phyloP scores from a whole-genome alignment of 30 jellyfish, hydroid and myxozoan genomes.

The Catostylus mosaicus region DNA sequence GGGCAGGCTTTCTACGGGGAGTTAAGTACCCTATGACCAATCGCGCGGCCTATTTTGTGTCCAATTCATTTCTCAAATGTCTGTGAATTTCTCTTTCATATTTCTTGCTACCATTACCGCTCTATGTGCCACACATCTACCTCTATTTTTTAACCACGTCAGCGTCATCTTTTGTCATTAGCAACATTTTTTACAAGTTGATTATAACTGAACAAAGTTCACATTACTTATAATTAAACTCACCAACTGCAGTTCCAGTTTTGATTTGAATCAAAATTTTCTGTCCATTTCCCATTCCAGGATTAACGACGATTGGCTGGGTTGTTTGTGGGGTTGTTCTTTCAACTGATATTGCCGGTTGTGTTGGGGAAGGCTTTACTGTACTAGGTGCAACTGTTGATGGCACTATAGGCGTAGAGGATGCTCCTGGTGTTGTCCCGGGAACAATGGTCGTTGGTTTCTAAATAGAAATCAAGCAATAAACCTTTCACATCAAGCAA shows the following conservation, averaged over 20 bases:
- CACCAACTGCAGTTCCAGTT: slow-evolving; percentile 37
- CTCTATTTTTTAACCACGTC: no score
- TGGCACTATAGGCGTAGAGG: not conserved
- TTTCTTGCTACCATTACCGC: no score
- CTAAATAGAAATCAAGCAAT: not conserved
- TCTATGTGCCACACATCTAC: no score
- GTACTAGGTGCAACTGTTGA: not conserved
- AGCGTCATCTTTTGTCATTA: no score
- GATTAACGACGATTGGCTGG: slow-evolving; percentile 22
- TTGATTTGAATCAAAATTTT: slow-evolving; percentile 36
- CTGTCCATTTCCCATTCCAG: slow-evolving; percentile 34
- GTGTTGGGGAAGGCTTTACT: not conserved
- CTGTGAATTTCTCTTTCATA: no score
- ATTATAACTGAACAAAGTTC: not conserved
- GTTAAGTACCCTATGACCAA: no score
- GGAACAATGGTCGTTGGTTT: slow-evolving; percentile 12
- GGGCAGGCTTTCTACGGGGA: no score
- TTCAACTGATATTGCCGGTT: slow-evolving; percentile 5
- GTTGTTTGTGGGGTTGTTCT: slow-evolving; percentile 11
- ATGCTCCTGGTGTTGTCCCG: not conserved
- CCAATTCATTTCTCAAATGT: no score
- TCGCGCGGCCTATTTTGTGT: no score
- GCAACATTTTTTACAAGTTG: no score
- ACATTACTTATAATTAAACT: not conserved
- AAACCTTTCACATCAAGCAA: not conserved